Percentiles rank a stretch among this genome's conserved stretches.
Evolutionary conservation across 1,140 invertebrate species (phyloP).

Genomic region (Adoxophyes honmai): DNA sequence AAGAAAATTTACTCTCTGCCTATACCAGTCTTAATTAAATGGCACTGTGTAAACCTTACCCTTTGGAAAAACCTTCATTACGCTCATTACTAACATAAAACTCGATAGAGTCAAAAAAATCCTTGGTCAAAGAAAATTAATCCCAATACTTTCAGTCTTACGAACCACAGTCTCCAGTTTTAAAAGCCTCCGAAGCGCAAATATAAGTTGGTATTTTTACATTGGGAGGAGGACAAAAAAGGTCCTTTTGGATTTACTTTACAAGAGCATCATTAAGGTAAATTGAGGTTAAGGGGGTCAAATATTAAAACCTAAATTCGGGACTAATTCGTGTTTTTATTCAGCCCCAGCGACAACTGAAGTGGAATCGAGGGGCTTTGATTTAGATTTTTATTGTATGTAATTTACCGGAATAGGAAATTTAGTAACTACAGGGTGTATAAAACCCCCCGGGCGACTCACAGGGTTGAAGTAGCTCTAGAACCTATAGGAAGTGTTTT

Average conservation of each 20-base stretch:
- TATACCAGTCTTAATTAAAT: constrained; percentile 40
- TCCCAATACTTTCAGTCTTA: constrained; percentile 16
- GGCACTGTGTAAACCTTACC: constrained; percentile 33
- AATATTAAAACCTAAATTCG: constrained; percentile 26
- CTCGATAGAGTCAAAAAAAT: constrained; percentile 5
- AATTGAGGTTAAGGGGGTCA: constrained; percentile 38
- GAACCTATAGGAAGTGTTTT: too few relatives aligned
- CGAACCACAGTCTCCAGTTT: not conserved
- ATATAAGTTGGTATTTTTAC: constrained; percentile 20
- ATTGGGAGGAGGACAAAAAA: constrained; percentile 34
- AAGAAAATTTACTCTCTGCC: constrained; percentile 23
- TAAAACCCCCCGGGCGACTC: too few relatives aligned
- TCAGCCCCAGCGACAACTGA: too few relatives aligned
- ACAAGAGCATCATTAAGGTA: constrained; percentile 36
- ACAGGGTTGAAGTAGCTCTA: too few relatives aligned
- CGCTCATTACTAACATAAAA: constrained; percentile 31
- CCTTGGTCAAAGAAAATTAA: constrained; percentile 14
- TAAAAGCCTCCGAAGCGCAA: constrained; percentile 3
- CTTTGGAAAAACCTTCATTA: constrained; percentile 46
- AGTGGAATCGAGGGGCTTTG: too few relatives aligned
- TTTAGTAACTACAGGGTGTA: too few relatives aligned
- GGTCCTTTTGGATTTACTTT: constrained; percentile 35
- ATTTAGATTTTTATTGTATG: too few relatives aligned
- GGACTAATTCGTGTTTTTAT: too few relatives aligned
- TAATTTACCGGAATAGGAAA: too few relatives aligned